These are phyloP conservation scores for Eremophila alpestris DNA, from an alignment of 2,797 vertebrate genomes.

Conservation along the genomic window DNA sequence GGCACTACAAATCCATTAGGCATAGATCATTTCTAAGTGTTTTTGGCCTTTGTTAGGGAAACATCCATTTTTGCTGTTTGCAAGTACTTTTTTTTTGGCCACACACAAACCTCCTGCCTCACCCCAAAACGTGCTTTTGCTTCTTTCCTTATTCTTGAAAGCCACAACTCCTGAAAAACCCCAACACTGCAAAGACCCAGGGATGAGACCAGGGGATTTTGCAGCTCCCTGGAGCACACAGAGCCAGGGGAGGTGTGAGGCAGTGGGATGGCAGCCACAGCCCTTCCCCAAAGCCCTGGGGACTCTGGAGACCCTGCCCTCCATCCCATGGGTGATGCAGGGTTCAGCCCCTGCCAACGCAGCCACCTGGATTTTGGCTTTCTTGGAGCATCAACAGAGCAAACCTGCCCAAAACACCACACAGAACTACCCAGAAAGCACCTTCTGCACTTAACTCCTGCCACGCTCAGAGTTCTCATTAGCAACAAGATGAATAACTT, in stretches of 20 bases:
- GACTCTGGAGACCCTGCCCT: background rate
- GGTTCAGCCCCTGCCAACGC: background rate
- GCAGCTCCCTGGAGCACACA: background rate
- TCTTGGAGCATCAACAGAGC: background rate
- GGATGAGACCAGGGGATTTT: background rate
- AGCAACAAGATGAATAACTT: background rate
- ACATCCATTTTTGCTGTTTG: slow-evolving; percentile 53
- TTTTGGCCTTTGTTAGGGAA: slow-evolving; percentile 47
- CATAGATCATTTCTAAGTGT: slow-evolving; percentile 67
- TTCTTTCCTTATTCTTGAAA: background rate
- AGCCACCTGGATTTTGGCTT: slow-evolving; percentile 23
- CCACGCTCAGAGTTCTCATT: background rate
- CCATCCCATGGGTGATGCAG: background rate
- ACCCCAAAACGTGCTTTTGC: background rate
- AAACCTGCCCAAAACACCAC: background rate
- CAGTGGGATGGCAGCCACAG: slow-evolving; percentile 28
- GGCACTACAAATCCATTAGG: slow-evolving; percentile 20
- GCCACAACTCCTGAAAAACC: background rate
- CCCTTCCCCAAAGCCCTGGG: background rate
- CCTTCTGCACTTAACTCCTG: background rate
- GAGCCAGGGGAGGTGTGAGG: background rate
- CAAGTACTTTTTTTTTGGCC: background rate
- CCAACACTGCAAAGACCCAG: fast-evolving
- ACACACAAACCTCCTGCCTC: background rate
- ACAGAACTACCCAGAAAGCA: background rate